These are phyloP conservation scores for Dendrocincla tyrannina DNA, from an alignment of 2,797 vertebrate species.

Conservation along the genomic window DNA sequence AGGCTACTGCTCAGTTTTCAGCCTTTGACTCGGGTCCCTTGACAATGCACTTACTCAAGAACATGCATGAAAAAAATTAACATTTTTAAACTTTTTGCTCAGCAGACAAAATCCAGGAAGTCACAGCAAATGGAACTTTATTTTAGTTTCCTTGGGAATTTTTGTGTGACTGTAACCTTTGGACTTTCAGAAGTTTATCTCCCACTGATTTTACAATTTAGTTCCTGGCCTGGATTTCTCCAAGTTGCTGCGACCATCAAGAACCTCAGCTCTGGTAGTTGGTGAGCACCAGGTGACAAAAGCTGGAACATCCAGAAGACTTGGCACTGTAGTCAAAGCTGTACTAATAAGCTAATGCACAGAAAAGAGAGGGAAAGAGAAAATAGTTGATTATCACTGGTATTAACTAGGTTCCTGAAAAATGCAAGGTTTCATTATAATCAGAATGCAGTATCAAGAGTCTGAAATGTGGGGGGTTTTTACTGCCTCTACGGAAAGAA, in stretches of 20 bases:
- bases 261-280: background rate
- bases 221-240: background rate
- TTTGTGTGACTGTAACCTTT: background rate
- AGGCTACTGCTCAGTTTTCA: background rate
- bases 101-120: background rate
- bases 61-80: background rate
- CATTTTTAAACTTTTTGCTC: background rate
- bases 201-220: background rate
- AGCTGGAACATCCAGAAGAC: background rate
- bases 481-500: background rate
- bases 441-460: background rate
- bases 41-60: background rate
- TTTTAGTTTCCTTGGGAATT: background rate
- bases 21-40: background rate
- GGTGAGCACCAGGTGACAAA: background rate
- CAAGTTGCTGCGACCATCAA: background rate
- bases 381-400: fast-evolving
- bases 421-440: background rate
- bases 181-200: background rate
- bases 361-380: background rate
- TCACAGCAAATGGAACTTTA: background rate
- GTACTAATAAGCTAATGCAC: background rate
- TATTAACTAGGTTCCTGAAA: background rate
- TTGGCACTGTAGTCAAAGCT: background rate
- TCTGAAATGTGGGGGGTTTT: background rate